Conservation (phyloP, 2,888 invertebrate species). For the Caenorhabditis uteleia region DNA sequence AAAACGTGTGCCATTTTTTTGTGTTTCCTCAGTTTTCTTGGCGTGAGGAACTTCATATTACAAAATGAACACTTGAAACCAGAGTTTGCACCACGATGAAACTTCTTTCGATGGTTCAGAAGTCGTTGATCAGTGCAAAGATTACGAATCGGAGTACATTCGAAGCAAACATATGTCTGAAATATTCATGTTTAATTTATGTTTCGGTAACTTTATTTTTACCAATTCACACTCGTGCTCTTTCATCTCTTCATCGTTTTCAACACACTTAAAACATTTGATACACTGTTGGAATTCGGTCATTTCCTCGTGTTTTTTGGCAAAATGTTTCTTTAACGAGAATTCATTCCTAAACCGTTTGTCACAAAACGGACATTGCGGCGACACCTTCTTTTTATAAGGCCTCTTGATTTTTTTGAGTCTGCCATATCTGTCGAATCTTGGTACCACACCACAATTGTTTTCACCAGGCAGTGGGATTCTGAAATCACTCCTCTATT, state of each 20-base stretch:
- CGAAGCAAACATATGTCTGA: conserved; percentile 67
- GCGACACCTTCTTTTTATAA: conserved; percentile 67
- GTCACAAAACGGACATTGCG: conserved; percentile 70
- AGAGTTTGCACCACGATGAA: conserved; percentile 51
- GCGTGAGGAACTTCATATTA: conserved; percentile 63
- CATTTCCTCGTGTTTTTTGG: conserved; percentile 60
- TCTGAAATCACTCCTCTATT: conserved; percentile 25
- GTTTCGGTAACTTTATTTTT: neutral
- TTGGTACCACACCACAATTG: conserved; percentile 58
- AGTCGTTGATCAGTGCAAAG: conserved; percentile 58
- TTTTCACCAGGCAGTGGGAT: conserved; percentile 68
- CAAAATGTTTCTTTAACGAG: conserved; percentile 65
- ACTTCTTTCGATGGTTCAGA: conserved; percentile 48
- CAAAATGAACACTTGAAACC: conserved; percentile 62
- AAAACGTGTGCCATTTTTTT: conserved; percentile 68
- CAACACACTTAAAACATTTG: conserved; percentile 65
- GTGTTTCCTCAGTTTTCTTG: conserved; percentile 67
- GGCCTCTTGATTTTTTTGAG: conserved; percentile 55
- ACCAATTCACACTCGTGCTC: conserved; percentile 66
- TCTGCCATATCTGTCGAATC: conserved; percentile 60
- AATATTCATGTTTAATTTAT: conserved; percentile 5
- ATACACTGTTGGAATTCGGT: conserved; percentile 66
- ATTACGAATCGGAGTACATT: conserved; percentile 68
- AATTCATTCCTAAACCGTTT: conserved; percentile 69
- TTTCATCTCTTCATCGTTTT: conserved; percentile 52